Evolutionary conservation across 2,888 invertebrate species (phyloP), one percentile per base, ranked within the genome.

Genomic region (Lycaena phlaeas): DNA sequence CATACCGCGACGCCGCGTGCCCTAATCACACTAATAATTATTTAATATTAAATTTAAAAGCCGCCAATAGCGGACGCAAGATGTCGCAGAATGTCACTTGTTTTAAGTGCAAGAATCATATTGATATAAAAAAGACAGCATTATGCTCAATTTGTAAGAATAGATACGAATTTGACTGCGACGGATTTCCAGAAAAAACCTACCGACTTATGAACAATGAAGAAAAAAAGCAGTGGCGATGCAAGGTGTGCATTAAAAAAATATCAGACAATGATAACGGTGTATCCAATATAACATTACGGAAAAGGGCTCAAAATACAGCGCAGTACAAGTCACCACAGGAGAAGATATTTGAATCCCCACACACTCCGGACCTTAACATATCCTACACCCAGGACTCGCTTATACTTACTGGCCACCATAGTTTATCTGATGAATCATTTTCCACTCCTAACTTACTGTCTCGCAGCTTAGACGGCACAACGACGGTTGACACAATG

Each of bases 221-320:
- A 29, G 14, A 29, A 29, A 29, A 29, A 29, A 29, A 29, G 28
- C 11, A 29, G 12, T 29, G 28, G 28, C 28, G 11, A 12, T 29
- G 28, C 12, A 29, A 29, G 14, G 14, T 12, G 10, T 29, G 28
- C 28, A 29, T 12, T 29, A 12, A 29, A 29, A 29, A 29, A 29
- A 29, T 29, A 10, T 14, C 3, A 4, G 28, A 29, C 28, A n/a
- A n/a, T n/a, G n/a, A n/a, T 2, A 12, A 14, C 4, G 14, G 12
- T 29, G 28, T 7, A 7, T 10, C 28, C 12, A 12, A 22, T 22
- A 22, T 22, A 7, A 22, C 22, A 22, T 2, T 2, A 3, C 5
- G 22, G 12, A 29, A 29, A 29, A 29, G 12, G 12, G 12, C 11
- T 9, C 28, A 14, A 9, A 2, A 3, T 22, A 22, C 2, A 4